A percentile compares a stretch with the other conserved stretches of the same genome.
Conservation (phyloP, 1,140 invertebrate genomes). For the Neodiprion virginianus region DNA sequence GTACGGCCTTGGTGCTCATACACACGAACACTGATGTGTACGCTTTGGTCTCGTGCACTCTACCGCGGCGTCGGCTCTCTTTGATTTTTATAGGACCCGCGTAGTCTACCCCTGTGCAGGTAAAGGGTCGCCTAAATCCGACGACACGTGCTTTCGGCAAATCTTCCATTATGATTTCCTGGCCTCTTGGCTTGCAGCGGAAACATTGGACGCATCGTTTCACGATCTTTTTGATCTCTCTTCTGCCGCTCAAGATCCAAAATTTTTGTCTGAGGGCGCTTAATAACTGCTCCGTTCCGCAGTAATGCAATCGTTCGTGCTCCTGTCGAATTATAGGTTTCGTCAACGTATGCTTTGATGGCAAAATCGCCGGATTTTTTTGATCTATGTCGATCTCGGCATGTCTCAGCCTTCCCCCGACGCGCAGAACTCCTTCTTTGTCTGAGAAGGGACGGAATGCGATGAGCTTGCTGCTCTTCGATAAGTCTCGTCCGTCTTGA, state of each 20-base stretch:
- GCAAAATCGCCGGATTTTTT: slow-evolving; percentile 31
- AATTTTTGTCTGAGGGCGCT: slow-evolving; percentile 24
- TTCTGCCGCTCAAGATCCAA: slow-evolving; percentile 30
- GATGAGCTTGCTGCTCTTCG: slow-evolving; percentile 16
- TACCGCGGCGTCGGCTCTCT: slow-evolving; percentile 25
- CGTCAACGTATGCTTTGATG: slow-evolving; percentile 21
- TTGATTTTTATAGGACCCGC: slow-evolving; percentile 43
- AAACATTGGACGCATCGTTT: slow-evolving; percentile 29
- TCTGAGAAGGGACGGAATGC: slow-evolving; percentile 15
- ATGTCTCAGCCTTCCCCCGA: slow-evolving; percentile 21
- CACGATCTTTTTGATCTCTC: slow-evolving; percentile 18
- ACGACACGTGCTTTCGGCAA: slow-evolving; percentile 29
- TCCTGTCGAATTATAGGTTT: slow-evolving; percentile 24
- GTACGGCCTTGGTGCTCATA: slow-evolving; percentile 23
- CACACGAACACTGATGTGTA: slow-evolving; percentile 33
- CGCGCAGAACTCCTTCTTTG: slow-evolving; percentile 22
- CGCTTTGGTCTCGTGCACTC: slow-evolving; percentile 15
- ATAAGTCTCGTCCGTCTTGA: not conserved
- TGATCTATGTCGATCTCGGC: slow-evolving; percentile 23
- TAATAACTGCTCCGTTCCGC: slow-evolving; percentile 34
- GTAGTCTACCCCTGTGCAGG: slow-evolving; percentile 40
- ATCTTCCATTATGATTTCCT: slow-evolving; percentile 38
- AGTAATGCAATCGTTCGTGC: slow-evolving; percentile 27
- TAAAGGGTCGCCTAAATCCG: slow-evolving; percentile 36
- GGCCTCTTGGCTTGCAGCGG: slow-evolving; percentile 26